Conservation (phyloP, 2,797 vertebrate species). For the Melanotaenia trifasciata region DNA sequence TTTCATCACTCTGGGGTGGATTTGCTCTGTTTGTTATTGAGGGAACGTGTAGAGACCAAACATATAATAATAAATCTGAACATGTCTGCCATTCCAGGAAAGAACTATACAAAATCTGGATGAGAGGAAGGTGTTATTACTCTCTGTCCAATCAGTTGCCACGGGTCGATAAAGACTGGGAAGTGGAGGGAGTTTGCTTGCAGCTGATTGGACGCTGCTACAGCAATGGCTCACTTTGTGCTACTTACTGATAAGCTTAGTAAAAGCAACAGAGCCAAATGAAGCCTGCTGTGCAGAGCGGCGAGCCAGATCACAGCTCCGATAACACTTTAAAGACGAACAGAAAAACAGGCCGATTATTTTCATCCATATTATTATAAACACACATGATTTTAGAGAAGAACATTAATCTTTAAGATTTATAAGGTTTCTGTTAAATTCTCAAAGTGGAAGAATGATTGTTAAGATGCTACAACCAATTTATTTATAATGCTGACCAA, state of each 20-base stretch:
- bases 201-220: conserved; percentile 49
- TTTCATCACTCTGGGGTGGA: neutral
- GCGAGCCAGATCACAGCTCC: conserved; percentile 12
- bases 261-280: conserved; percentile 44
- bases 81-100: conserved; percentile 47
- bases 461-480: neutral
- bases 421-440: conserved; percentile 17
- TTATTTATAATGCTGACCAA: neutral
- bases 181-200: conserved; percentile 48
- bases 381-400: conserved; percentile 14
- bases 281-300: conserved; percentile 39
- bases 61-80: conserved; percentile 12
- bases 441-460: neutral
- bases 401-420: conserved; percentile 11
- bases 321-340: conserved; percentile 14
- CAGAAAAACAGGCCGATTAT: no score
- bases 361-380: neutral
- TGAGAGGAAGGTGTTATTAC: conserved; percentile 24
- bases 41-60: conserved; percentile 23
- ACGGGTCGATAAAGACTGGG: conserved; percentile 56
- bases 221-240: conserved; percentile 51
- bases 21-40: conserved; percentile 29
- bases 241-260: conserved; percentile 48
- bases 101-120: conserved; percentile 14
- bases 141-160: conserved; percentile 55